A percentile compares a stretch with the other conserved stretches of the same genome.
phyloP scores from a whole-genome alignment of 2,888 invertebrate genomes.

The Dryocosmus kuriphilus region DNA sequence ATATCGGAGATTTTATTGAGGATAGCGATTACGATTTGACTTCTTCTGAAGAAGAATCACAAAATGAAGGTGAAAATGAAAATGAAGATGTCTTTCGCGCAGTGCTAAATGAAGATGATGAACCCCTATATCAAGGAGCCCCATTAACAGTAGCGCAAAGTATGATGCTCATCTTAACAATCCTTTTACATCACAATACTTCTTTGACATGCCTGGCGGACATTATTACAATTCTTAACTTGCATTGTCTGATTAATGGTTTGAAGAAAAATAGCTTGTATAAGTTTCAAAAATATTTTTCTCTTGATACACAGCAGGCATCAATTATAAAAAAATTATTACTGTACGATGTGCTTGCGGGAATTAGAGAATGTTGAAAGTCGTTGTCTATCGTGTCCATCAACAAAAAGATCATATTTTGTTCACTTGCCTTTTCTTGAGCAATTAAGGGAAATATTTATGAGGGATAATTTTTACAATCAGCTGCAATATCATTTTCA shows the following conservation, averaged over 20 bases:
- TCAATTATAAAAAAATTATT: no score
- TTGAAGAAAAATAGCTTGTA: conserved; percentile 28
- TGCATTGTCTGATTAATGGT: conserved; percentile 33
- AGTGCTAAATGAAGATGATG: no score
- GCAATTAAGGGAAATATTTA: conserved; percentile 44
- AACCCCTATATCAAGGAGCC: conserved; percentile 7
- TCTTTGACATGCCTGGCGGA: not conserved
- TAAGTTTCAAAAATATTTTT: conserved; percentile 40
- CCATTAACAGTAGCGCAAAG: conserved; percentile 1
- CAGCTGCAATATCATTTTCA: conserved; percentile 40
- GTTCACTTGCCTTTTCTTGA: no score
- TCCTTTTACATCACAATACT: conserved; percentile 4
- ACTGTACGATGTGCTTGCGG: no score
- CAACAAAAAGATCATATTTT: conserved; percentile 38
- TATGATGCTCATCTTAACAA: conserved; percentile 9
- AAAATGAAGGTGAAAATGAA: conserved; percentile 18
- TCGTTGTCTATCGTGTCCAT: not conserved
- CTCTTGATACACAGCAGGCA: no score
- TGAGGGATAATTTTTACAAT: conserved; percentile 20
- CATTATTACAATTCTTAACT: not conserved
- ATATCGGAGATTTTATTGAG: no score
- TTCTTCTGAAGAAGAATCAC: no score
- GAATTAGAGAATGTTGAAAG: not conserved
- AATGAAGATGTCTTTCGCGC: no score
- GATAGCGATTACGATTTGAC: not conserved